phyloP scores from a whole-genome alignment of 2,888 invertebrate genomes.

The Parelbella ahira region DNA sequence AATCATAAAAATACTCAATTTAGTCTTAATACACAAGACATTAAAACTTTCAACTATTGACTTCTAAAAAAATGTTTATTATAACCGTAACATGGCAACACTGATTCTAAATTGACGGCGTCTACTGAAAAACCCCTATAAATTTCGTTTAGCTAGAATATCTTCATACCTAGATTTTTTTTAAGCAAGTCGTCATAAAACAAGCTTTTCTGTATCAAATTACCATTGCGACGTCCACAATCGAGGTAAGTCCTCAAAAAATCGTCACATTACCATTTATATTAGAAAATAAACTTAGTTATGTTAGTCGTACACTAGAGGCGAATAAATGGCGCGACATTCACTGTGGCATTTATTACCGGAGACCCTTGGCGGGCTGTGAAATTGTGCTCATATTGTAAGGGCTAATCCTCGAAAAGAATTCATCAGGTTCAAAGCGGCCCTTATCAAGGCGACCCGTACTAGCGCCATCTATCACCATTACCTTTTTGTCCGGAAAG shows the following conservation, averaged over 20 bases:
- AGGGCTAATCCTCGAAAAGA: conserved; percentile 70
- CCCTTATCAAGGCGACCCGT: conserved; percentile 59
- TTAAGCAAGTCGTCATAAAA: conserved; percentile 13
- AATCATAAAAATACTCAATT: no score
- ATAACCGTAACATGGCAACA: no score
- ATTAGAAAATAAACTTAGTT: conserved; percentile 63
- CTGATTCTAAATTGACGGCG: no score
- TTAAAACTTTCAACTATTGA: no score
- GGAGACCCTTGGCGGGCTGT: conserved; percentile 56
- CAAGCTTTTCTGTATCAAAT: conserved; percentile 18
- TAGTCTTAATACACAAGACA: no score
- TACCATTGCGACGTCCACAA: conserved; percentile 20
- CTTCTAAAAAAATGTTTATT: no score
- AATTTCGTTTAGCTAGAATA: conserved; percentile 9
- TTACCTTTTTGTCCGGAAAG: conserved; percentile 45
- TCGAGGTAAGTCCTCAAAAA: conserved; percentile 49
- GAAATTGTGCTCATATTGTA: conserved; percentile 77
- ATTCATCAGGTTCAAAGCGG: conserved; percentile 68
- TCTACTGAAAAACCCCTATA: no score
- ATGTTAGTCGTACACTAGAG: conserved; percentile 30
- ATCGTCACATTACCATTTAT: conserved; percentile 68
- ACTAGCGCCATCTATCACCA: conserved; percentile 48
- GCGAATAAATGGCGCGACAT: conserved; percentile 24
- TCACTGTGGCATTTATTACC: conserved; percentile 34
- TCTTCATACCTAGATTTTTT: not conserved